Conservation (phyloP, 2,113 vertebrate genomes). For the Orycteropus afer region DNA sequence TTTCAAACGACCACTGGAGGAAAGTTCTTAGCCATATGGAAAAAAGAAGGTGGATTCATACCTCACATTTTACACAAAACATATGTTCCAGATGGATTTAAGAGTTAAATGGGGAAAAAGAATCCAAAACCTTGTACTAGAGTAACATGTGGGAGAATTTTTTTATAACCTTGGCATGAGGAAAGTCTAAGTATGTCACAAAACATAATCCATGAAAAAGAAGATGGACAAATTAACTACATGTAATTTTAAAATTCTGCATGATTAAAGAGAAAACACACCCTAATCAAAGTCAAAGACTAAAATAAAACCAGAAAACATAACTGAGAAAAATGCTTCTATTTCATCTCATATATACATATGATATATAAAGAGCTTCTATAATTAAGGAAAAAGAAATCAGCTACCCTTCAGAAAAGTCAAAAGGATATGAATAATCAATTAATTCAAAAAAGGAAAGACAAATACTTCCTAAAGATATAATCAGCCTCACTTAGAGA, state of each 20-base stretch:
- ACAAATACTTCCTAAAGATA: neutral
- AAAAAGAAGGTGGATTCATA: neutral
- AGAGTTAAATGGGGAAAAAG: neutral
- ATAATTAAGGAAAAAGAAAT: neutral
- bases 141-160: neutral
- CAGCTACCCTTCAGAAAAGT: neutral
- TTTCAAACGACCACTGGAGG: neutral
- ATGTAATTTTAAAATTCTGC: neutral
- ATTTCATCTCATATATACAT: neutral
- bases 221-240: neutral
- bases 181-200: neutral
- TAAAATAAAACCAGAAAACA: neutral
- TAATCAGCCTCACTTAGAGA: neutral
- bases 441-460: neutral
- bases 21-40: neutral
- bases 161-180: neutral
- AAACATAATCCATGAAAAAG: neutral
- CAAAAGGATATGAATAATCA: conserved; percentile 8
- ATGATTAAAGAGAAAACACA: neutral
- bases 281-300: neutral
- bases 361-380: neutral
- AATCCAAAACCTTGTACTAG: neutral
- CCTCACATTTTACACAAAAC: neutral
- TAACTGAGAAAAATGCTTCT: neutral
- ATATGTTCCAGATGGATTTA: conserved; percentile 17